Conservation (phyloP, 1,140 invertebrate genomes). For the Calliphora vicina region DNA sequence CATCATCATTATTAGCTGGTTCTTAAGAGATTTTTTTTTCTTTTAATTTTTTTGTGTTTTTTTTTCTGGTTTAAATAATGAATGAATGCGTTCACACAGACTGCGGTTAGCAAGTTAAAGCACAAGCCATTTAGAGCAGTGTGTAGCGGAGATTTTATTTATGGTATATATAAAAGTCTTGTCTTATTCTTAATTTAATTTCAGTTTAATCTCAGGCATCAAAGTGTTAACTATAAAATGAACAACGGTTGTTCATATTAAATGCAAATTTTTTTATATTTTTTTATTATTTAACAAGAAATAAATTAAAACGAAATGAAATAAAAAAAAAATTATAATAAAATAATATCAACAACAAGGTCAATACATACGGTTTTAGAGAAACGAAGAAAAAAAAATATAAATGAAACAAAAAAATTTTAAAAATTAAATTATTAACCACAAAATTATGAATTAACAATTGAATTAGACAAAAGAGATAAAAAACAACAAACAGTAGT, state of each 20-base stretch:
- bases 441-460: background rate
- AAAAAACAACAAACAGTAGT: background rate
- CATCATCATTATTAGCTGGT: too few relatives aligned
- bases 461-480: background rate
- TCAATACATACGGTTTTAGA: background rate
- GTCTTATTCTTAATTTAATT: background rate
- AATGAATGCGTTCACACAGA: too few relatives aligned
- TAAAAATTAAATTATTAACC: background rate
- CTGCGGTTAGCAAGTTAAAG: too few relatives aligned
- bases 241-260: background rate
- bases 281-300: background rate
- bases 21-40: too few relatives aligned
- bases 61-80: too few relatives aligned
- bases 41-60: too few relatives aligned
- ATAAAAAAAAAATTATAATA: background rate
- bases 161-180: background rate
- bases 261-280: constrained; percentile 8
- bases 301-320: background rate
- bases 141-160: too few relatives aligned
- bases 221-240: background rate
- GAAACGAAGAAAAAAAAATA: too few relatives aligned
- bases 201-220: constrained; percentile 3
- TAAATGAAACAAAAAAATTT: too few relatives aligned
- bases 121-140: too few relatives aligned
- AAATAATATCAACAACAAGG: background rate